phyloP scores from a whole-genome alignment of 1,140 invertebrate species.

The Zaprionus vittiger region DNA sequence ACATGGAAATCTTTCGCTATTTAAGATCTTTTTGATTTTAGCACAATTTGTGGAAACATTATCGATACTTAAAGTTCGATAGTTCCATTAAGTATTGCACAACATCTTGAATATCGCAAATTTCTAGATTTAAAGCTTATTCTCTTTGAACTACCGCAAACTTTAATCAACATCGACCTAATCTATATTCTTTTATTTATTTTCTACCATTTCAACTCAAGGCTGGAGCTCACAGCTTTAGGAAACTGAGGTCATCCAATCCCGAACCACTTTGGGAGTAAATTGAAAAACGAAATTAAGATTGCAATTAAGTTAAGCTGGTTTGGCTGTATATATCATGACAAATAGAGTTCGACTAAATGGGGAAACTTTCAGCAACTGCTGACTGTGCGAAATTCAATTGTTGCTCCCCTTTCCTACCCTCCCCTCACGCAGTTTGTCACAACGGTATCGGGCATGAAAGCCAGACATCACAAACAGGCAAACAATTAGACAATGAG shows the following conservation, averaged over 20 bases:
- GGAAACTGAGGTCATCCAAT: neutral
- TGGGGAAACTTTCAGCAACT: neutral
- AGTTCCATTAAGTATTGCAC: neutral
- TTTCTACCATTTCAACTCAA: neutral
- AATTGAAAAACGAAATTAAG: slow-evolving; percentile 7
- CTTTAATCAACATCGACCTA: neutral
- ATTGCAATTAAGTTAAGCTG: slow-evolving; percentile 7
- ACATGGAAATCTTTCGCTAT: neutral
- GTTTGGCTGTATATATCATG: neutral
- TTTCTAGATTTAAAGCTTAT: neutral
- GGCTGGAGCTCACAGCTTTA: neutral
- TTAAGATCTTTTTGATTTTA: too few relatives aligned
- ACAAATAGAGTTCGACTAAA: neutral
- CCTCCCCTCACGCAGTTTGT: neutral
- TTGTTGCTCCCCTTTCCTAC: too few relatives aligned
- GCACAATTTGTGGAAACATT: too few relatives aligned
- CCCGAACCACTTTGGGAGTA: neutral
- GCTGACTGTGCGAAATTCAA: slow-evolving; percentile 1
- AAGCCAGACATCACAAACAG: slow-evolving; percentile 2
- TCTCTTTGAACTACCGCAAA: too few relatives aligned
- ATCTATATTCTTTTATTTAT: neutral
- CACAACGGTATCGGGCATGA: neutral
- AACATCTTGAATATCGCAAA: neutral
- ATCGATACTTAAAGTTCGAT: neutral
- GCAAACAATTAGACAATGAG: slow-evolving; percentile 25